Evolutionary conservation across 1,140 invertebrate genomes (phyloP).

Genomic region (Delia radicum): DNA sequence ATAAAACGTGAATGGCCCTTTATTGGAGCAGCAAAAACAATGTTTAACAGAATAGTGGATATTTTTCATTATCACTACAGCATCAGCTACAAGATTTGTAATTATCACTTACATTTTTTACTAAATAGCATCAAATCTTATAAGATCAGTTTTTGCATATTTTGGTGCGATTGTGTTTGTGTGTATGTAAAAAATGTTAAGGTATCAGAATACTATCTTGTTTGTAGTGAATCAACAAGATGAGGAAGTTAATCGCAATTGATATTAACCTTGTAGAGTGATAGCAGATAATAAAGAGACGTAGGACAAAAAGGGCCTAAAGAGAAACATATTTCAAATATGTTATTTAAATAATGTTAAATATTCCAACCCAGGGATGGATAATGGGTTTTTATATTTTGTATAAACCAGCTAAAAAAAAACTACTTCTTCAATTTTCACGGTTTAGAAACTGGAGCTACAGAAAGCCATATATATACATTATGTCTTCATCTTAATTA

Average conservation of each 20-base stretch:
- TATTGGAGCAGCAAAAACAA: not conserved
- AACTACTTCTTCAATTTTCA: no score
- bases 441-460: no score
- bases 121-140: constrained; percentile 7
- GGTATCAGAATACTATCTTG: not conserved
- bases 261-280: not conserved
- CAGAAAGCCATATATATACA: no score
- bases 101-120: constrained; percentile 30
- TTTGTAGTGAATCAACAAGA: not conserved
- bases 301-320: not conserved
- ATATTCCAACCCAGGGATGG: no score
- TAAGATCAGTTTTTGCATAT: not conserved
- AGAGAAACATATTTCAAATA: no score
- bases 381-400: no score
- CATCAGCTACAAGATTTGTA: constrained; percentile 25
- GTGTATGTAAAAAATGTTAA: not conserved
- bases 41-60: no score
- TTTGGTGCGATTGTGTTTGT: not conserved
- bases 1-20: not conserved
- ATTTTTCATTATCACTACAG: not conserved
- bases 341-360: no score
- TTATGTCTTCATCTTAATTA: no score
- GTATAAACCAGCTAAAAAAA: no score
- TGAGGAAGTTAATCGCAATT: not conserved
- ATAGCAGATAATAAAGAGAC: not conserved